These are phyloP conservation scores for Enteromius radiatus DNA, from an alignment of 2,797 vertebrate genomes.

Conservation along the genomic window DNA sequence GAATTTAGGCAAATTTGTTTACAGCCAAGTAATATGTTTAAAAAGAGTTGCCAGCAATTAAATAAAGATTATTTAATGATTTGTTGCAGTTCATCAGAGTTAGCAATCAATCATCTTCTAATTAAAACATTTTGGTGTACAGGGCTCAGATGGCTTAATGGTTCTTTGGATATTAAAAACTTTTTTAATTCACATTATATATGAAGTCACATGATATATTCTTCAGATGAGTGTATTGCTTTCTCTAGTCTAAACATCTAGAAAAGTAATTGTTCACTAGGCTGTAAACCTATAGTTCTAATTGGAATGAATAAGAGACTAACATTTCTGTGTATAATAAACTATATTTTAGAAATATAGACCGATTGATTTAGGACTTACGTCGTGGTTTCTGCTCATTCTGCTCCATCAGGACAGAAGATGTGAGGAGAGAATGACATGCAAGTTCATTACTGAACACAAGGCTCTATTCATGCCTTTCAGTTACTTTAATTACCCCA, in stretches of 20 bases:
- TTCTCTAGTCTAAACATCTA: neutral
- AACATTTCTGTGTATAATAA: neutral
- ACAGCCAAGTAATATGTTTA: neutral
- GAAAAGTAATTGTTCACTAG: neutral
- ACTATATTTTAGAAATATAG: neutral
- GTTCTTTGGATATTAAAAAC: neutral
- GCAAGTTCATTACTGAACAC: conserved; percentile 44
- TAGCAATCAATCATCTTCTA: neutral
- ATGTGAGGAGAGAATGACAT: conserved; percentile 34
- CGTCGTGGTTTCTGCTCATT: conserved; percentile 26
- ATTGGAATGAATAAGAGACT: neutral
- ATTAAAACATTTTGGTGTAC: neutral
- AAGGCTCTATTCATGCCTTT: conserved; percentile 49
- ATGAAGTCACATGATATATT: neutral
- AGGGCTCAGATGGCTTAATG: neutral
- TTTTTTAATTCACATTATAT: too few species aligned
- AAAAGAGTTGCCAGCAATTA: neutral
- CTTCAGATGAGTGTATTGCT: neutral
- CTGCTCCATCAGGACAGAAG: conserved; percentile 13
- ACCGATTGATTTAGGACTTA: conserved; percentile 14
- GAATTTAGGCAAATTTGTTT: neutral
- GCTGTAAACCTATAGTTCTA: neutral
- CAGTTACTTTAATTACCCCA: conserved; percentile 47
- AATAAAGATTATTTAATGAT: neutral
- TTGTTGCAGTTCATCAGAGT: neutral